Percentiles rank a stretch among this genome's conserved stretches.
These are phyloP conservation scores for Peribatodes rhomboidaria DNA, from an alignment of 2,888 invertebrate genomes.

Conservation along the genomic window DNA sequence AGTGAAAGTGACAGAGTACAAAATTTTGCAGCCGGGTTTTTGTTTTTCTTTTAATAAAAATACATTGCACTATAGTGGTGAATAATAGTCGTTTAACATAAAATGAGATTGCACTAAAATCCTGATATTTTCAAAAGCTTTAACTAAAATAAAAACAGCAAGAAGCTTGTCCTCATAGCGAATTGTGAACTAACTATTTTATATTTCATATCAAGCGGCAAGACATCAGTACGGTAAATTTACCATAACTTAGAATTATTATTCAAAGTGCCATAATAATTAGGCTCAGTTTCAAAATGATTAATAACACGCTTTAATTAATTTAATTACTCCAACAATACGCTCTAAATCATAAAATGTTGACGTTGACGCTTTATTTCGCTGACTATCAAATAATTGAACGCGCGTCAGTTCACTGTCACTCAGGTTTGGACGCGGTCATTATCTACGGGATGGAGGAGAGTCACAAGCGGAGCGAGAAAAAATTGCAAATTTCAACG, in stretches of 20 bases:
- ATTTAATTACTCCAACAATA: slow-evolving; percentile 29
- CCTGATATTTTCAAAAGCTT: no score
- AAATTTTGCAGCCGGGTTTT: no score
- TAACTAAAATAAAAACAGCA: no score
- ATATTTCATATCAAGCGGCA: background rate
- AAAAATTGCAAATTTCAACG: background rate
- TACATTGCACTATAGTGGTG: no score
- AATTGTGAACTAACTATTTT: background rate
- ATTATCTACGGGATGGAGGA: slow-evolving; percentile 23
- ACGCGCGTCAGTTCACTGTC: slow-evolving; percentile 29
- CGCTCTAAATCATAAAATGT: slow-evolving; percentile 23
- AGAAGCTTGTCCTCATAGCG: no score
- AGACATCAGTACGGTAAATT: background rate
- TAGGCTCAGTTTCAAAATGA: slow-evolving; percentile 10
- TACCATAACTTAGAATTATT: background rate
- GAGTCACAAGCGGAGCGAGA: slow-evolving; percentile 26
- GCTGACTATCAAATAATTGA: slow-evolving; percentile 29
- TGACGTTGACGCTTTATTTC: slow-evolving; percentile 28
- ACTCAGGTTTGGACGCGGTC: slow-evolving; percentile 29
- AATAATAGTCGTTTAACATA: no score
- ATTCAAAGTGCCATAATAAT: background rate
- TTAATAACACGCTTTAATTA: slow-evolving; percentile 23
- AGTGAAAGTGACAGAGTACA: no score
- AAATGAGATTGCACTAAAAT: no score
- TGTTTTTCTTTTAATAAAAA: no score